Base-by-base conservation (phyloP, 2,797 vertebrate genomes). In the Alosa sapidissima region DNA sequence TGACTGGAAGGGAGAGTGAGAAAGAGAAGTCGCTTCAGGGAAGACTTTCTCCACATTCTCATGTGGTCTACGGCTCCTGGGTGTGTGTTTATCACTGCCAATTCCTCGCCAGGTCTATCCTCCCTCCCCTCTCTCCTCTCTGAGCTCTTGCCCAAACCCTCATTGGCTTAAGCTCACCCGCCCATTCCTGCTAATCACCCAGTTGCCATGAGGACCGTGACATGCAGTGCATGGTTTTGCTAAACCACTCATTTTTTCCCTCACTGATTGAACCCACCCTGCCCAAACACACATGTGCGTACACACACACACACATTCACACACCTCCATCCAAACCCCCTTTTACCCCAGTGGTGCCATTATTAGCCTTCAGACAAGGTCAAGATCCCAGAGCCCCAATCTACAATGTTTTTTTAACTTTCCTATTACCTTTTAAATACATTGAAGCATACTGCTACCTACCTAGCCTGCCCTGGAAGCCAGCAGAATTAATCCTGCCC, bases 131-230 rank as follows among this genome's bases (percentile, higher is more conserved):
- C 65, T 36, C 65, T 72, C 65, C 33, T 36, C 65, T 33, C 24
- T 19, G 68, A 41, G 68, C 68, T 75, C 33, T 41, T 28, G 81
- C 62, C 81, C 16, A 82, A 65, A 82, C 91, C 92, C 91, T 92
- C 91, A 91, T 94, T 93, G 91, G 91, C 90, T 89, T 87, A 55
- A 94, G 91, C 93, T 93, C 92, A 93, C 92, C 93, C 91, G 90
- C 92, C 91, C 91, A 92, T 92, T 94, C 91, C 90, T 93, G 90
- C 88, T 94, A 94, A 95, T 94, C 90, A 94, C 91, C 93, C 91
- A 93, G 92, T 95, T 95, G 90, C 93, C 90, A 90, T 91, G 92
- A 93, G 91, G 89, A 93, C 91, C 86, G 87, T 94, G 92, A 94
- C 92, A 94, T 91, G 91, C 89, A 92, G 87, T 89, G 91, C 91